Base-by-base conservation (phyloP, 2,888 invertebrate species). In the Sinopyrophorus schimmeli region DNA sequence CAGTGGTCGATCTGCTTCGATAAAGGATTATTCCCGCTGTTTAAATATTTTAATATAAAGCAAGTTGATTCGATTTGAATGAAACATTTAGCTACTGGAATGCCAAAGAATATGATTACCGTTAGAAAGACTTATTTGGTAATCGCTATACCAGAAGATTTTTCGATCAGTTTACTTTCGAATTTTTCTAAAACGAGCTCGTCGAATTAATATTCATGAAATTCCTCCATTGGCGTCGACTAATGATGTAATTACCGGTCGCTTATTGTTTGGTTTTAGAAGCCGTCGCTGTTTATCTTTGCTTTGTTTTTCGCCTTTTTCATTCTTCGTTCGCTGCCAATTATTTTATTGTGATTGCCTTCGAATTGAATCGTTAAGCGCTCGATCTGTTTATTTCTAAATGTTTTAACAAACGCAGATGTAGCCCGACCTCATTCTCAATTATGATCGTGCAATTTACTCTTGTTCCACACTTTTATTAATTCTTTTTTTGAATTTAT, bases 221-320 rank as follows among this genome's bases (percentile, higher is more conserved):
- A 63, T 62, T 61, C 53, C 43, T 54, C 53, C 44, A 46, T 47
- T 63, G 64, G 64, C 65, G 62, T 62, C 62, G 59, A 64, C 65
- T 65, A 64, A 65, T 65, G 65, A 63, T 61, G 65, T 65, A 62
- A 64, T 64, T 64, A 65, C 61, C 61, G 59, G 53, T 54, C 59
- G 55, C 50, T 59, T 57, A 65, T 65, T 65, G 63, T 65, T 64
- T 62, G 62, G 59, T 60, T 63, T 63, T 43, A 57, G 60, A 58
- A n/a, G n/a, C 56, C 55, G 54, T 53, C 51, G 57, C 60, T 60
- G 63, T 63, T 62, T 63, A 63, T 63, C 61, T 63, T 62, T 50
- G 9, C 21, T 21, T 28, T 35, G 15, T 11, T 26, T 20, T 34
- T 27, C 7, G 28, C 28, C 55, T 34, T 21, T 38, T 38, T 16